A percentile compares a stretch with the other conserved stretches of the same genome.
Evolutionary conservation across 2,888 invertebrate species (phyloP).

Genomic region (Ganaspis brasiliensis): DNA sequence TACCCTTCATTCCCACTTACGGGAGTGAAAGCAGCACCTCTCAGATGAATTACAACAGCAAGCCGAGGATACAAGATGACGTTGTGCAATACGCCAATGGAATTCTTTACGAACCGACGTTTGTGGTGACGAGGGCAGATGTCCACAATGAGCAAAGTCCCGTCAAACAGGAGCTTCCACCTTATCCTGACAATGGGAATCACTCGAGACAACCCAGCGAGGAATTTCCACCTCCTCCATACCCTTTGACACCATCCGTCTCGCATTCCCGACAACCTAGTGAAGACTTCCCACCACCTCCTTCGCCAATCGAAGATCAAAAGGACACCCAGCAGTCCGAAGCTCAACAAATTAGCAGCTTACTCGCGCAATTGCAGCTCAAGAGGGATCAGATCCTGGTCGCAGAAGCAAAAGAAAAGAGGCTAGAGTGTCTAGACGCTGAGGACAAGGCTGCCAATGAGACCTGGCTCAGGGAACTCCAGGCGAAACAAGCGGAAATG

Average conservation of each 20-base stretch:
- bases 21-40: conserved; percentile 72
- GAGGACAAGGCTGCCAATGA: conserved; percentile 81
- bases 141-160: conserved; percentile 92
- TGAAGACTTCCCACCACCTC: conserved; percentile 95
- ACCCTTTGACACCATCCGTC: conserved; percentile 89
- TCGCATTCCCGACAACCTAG: conserved; percentile 93
- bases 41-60: conserved; percentile 68
- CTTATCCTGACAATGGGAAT: conserved; percentile 80
- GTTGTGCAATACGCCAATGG: conserved; percentile 82
- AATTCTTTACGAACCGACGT: conserved; percentile 76
- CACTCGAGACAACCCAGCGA: conserved; percentile 82
- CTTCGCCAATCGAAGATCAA: conserved; percentile 86
- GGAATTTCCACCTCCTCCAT: conserved; percentile 86
- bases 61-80: conserved; percentile 78
- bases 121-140: conserved; percentile 91
- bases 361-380: conserved; percentile 76
- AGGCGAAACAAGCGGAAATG: conserved; percentile 88
- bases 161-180: conserved; percentile 81
- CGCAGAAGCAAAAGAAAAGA: conserved; percentile 65
- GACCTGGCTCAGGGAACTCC: conserved; percentile 89
- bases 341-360: conserved; percentile 73
- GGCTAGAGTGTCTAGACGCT: conserved; percentile 64
- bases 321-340: conserved; percentile 68
- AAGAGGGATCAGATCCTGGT: conserved; percentile 80
- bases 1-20: conserved; percentile 84